Conservation (phyloP, 2,888 invertebrate genomes). For the Eulithis prunata region DNA sequence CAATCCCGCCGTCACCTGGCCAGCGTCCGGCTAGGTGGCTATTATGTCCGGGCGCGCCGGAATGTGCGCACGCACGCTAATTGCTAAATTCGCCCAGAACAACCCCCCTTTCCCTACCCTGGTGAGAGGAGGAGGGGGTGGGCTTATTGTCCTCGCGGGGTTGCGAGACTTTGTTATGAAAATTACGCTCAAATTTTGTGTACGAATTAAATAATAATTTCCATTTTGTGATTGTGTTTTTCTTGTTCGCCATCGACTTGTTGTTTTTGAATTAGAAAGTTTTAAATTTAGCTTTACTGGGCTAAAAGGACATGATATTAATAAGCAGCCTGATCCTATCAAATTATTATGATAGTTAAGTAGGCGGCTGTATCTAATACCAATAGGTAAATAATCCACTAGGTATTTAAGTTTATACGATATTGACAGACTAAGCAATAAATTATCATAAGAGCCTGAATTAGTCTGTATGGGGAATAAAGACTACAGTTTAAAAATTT, state of each 20-base stretch:
- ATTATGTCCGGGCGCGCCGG: slow-evolving; percentile 54
- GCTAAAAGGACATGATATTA: background rate
- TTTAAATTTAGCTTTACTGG: slow-evolving; percentile 19
- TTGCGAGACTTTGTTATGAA: slow-evolving; percentile 43
- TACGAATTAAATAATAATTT: slow-evolving; percentile 37
- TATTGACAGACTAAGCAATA: too few relatives aligned
- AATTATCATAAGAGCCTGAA: too few relatives aligned
- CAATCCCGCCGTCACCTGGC: slow-evolving; percentile 26
- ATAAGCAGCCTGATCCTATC: background rate
- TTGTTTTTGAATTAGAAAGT: slow-evolving; percentile 23
- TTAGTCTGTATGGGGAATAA: too few relatives aligned
- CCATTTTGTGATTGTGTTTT: slow-evolving; percentile 32
- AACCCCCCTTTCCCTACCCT: slow-evolving; percentile 27
- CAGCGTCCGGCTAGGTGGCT: slow-evolving; percentile 58
- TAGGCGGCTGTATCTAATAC: too few relatives aligned
- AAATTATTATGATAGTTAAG: slow-evolving; percentile 1
- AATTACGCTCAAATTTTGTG: slow-evolving; percentile 39
- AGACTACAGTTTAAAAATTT: too few relatives aligned
- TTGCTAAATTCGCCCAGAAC: slow-evolving; percentile 68
- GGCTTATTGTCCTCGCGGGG: slow-evolving; percentile 53
- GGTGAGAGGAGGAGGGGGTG: slow-evolving; percentile 26
- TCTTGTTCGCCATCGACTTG: slow-evolving; percentile 9
- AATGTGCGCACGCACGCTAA: slow-evolving; percentile 69
- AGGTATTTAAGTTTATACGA: too few relatives aligned
- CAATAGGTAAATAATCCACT: too few relatives aligned